Evolutionary conservation across 2,113 vertebrate species (phyloP), one percentile per base, ranked within the genome.

Genomic region (Strix aluco): DNA sequence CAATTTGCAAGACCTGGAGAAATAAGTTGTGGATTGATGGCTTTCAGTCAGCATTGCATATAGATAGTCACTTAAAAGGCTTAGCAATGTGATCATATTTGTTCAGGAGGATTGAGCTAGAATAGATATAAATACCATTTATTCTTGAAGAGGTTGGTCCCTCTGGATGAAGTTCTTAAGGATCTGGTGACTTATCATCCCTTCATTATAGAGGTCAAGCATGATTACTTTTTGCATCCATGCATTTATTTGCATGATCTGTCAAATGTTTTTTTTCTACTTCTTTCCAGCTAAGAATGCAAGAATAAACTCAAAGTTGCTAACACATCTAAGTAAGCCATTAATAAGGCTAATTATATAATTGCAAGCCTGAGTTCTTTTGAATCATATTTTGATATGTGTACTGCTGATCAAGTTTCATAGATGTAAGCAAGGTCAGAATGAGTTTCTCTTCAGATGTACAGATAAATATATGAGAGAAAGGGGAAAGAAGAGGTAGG

Each of bases 101-200:
- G 49, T 67, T 77, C 69, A 86, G 91, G 82, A 81, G 81, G 22
- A 67, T 55, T 93, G 74, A 92, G 88, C 63, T 81, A 47, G n/a
- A 22, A 49, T 26, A 72, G 66, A 51, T 70, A 77, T 67, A 91
- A 82, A 61, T 83, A 47, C 11, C 26, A 46, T 81, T 81, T 86
- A 49, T 83, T 71, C 77, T 30, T 59, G 62, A 84, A 81, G 72
- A 72, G 59, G 23, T 38, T 92, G 44, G 5, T 54, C 34, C 8
- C 29, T 96, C 44, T 88, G 49, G 36, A 84, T 92, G 69, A 86
- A 88, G 63, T 82, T 86, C 49, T 84, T 88, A 83, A 90, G 55
- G 44, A 54, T 81, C 29, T 61, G 30, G 52, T 92, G 82, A 58
- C 21, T 47, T 81, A 77, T 34, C 63, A 36, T 61, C 27, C 27